These are phyloP conservation scores for Brachyrhaphis roseni DNA, from an alignment of 2,797 vertebrate species.

Conservation along the genomic window DNA sequence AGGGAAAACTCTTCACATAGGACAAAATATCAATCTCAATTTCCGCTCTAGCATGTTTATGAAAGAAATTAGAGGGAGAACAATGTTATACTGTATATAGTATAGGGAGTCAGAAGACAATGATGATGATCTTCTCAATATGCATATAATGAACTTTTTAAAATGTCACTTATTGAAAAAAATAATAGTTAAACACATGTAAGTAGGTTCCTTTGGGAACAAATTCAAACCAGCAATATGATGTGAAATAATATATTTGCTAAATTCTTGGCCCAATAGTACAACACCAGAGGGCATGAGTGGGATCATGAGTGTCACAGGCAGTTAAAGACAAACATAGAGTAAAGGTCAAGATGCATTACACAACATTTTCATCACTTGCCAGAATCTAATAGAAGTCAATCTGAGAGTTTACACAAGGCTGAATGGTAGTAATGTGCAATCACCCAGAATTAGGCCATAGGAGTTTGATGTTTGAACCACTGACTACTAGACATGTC, in stretches of 20 bases:
- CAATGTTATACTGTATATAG: constrained; percentile 20
- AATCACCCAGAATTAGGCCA: not conserved
- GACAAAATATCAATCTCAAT: constrained; percentile 44
- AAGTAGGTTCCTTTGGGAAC: not conserved
- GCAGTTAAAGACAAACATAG: not conserved
- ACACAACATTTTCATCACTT: not conserved
- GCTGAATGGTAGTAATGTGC: not conserved
- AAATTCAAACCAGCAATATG: not conserved
- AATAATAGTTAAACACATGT: not conserved
- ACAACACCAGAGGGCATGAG: not conserved
- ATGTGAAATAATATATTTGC: not conserved
- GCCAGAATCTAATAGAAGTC: not conserved
- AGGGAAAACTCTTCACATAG: constrained; percentile 20
- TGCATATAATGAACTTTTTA: not conserved
- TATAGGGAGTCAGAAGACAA: not conserved
- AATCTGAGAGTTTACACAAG: not conserved
- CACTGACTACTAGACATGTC: not conserved
- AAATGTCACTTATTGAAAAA: not conserved
- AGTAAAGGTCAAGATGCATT: not conserved
- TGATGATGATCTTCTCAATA: not conserved
- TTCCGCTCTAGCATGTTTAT: constrained; percentile 30
- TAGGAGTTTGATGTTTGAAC: not conserved
- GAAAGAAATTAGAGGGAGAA: constrained; percentile 49
- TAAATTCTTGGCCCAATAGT: not conserved
- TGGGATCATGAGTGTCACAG: not conserved